Evolutionary conservation across 2,113 vertebrate genomes (phyloP), one percentile per base, ranked within the genome.

Genomic region (Xiphias gladius): DNA sequence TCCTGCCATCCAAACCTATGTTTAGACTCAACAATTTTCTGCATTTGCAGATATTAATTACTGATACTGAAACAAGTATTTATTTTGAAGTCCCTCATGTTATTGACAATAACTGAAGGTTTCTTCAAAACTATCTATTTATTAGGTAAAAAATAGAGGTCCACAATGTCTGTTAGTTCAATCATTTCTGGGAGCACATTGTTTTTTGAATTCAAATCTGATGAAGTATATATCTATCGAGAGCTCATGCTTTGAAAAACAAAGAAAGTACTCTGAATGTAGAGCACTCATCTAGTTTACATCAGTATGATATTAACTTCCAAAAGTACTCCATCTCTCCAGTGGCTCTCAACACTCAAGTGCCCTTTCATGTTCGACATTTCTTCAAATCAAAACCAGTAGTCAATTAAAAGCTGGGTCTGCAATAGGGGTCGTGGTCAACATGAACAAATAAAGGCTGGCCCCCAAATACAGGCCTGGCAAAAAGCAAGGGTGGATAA

Each of bases 331-430:
- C 28, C 4, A 13, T 58, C 61, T 80, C 72, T 76, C 13, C 73
- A 73, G 62, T 65, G 79, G 46, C 73, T 78, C 66, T 89, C 17
- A 65, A 65, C 41, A 72, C 65, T 80, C 58, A 65, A 92, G 87
- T 79, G 82, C 62, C 63, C 30, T 83, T 89, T 83, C 35, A 61
- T 84, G 58, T 91, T 35, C 32, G 3, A 6, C 6, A 35, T 35
- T 35, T 35, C 32, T 6, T 35, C 32, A 35, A 35, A 35, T 35
- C 3, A 35, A 6, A 35, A 35, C 6, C 6, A 35, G 3, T 35
- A 35, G 32, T 35, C 32, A 35, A 6, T 35, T 6, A 35, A 35
- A 35, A 35, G 32, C 32, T 35, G 32, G 32, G 3, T 35, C 32
- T 35, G 3, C 32, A 35, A 35, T 35, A 35, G 6, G 3, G 32